Percentiles rank a stretch among this genome's conserved stretches.
Conservation (phyloP, 2,888 invertebrate genomes). For the Ctenicera cuprea region DNA sequence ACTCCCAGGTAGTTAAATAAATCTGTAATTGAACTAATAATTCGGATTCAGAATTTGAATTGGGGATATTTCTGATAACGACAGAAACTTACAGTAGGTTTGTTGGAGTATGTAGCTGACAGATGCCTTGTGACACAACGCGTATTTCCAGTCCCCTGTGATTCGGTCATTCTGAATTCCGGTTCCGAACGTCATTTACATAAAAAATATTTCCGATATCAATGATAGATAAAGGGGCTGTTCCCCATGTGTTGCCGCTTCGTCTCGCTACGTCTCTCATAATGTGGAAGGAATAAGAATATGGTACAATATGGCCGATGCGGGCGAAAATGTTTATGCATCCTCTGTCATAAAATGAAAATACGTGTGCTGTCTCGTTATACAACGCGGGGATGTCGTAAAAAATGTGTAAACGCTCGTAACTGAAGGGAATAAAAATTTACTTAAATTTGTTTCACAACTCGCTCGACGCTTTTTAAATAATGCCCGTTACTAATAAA, state of each 20-base stretch:
- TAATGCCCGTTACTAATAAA: slow-evolving; percentile 25
- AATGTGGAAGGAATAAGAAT: slow-evolving; percentile 54
- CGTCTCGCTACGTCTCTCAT: slow-evolving; percentile 49
- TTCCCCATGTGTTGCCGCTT: slow-evolving; percentile 55
- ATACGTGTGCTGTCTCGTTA: slow-evolving; percentile 47
- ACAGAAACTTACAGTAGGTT: slow-evolving; percentile 38
- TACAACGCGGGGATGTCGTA: slow-evolving; percentile 38
- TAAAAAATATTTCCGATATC: slow-evolving; percentile 64
- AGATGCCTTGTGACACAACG: slow-evolving; percentile 48
- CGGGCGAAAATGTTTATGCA: slow-evolving; percentile 52
- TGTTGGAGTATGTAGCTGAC: slow-evolving; percentile 47
- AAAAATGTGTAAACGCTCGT: slow-evolving; percentile 47
- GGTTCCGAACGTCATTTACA: slow-evolving; percentile 62
- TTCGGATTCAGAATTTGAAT: too few relatives aligned
- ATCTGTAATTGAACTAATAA: too few relatives aligned
- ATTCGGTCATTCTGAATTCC: slow-evolving; percentile 61
- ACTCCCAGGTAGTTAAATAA: too few relatives aligned
- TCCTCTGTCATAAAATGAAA: slow-evolving; percentile 50
- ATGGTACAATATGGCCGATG: slow-evolving; percentile 48
- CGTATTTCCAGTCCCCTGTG: slow-evolving; percentile 53
- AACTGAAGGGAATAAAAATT: slow-evolving; percentile 41
- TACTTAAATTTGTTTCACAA: slow-evolving; percentile 33
- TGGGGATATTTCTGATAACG: slow-evolving; percentile 8
- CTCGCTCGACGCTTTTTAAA: slow-evolving; percentile 27
- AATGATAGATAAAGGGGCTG: slow-evolving; percentile 57